These are phyloP conservation scores for Lasioglossum marginatum DNA, from an alignment of 2,888 invertebrate species.

Conservation along the genomic window DNA sequence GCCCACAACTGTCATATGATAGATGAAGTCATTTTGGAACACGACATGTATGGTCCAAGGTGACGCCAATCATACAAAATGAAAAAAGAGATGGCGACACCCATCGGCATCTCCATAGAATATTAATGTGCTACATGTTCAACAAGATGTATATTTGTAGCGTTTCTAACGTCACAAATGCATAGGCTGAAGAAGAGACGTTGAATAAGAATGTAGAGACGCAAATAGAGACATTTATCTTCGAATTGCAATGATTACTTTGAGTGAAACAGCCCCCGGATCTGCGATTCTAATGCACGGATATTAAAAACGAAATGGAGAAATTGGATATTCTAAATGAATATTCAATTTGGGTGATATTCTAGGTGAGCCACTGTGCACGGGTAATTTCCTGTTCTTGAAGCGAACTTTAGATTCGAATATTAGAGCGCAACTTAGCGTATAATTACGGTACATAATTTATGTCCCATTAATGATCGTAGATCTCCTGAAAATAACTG, in stretches of 20 bases:
- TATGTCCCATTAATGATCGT: neutral
- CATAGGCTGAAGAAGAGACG: neutral
- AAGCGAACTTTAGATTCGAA: neutral
- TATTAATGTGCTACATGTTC: no score
- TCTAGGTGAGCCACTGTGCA: neutral
- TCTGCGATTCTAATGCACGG: neutral
- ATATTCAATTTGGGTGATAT: neutral
- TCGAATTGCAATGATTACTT: neutral
- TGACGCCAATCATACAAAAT: no score
- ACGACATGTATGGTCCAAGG: no score
- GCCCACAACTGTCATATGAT: no score
- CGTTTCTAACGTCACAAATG: neutral
- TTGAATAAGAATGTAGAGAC: neutral
- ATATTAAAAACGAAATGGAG: constrained; percentile 10
- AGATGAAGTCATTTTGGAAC: no score
- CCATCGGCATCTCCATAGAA: no score
- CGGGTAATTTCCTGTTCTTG: neutral
- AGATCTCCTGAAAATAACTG: neutral
- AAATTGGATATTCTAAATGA: neutral
- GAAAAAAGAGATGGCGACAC: no score
- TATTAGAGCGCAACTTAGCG: neutral
- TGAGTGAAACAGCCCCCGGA: neutral
- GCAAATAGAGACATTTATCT: neutral
- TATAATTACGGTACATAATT: neutral
- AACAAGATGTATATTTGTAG: neutral